Evolutionary conservation across 2,797 vertebrate genomes (phyloP), one percentile per base, ranked within the genome.

Genomic region (Epinephelus awoara): DNA sequence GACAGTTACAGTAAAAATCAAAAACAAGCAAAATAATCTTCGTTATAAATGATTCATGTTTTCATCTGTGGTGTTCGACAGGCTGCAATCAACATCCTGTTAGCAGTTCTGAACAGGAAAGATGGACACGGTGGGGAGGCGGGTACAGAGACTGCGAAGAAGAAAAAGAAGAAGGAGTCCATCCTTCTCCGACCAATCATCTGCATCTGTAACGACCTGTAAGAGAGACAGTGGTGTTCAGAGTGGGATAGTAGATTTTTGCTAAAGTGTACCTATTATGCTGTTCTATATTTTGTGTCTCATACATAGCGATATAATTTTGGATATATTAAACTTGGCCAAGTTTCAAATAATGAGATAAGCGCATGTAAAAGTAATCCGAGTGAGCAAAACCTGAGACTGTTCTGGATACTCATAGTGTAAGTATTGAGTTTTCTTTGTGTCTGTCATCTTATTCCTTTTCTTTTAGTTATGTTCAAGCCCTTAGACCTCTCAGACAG

Each of bases 151-250:
- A 23, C 85, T 0, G 17, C 74, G 0, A 96, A 94, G 89, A 96
- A 95, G 85, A 96, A 95, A 29, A 94, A 95, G 79, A 95, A 95
- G 0, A 97, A 96, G 29, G 95, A 95, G 0, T 86, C 92, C 0
- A 74, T 97, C 14, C 91, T 99, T 57, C 94, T 96, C 1, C 94
- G 98, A 19, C 98, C 98, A 9, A 96, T 99, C 84, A 97, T 99
- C 94, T 99, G 98, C 85, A 98, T 99, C 94, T 99, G 98, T 90
- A 99, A 99, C 0, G 97, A 99, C 93, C 97, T 97, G 98, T 99
- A 92, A 96, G 97, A 67, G 34, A 27, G 2, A 18, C 25, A 8
- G 2, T 4, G 13, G 40, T 15, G 12, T 77, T 29, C 27, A 29
- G 27, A 29, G 27, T 29, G 27, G 27, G 27, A 34, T 7, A 58